phyloP scores from a whole-genome alignment of 2,113 vertebrate genomes.

The Ptyas mucosa region DNA sequence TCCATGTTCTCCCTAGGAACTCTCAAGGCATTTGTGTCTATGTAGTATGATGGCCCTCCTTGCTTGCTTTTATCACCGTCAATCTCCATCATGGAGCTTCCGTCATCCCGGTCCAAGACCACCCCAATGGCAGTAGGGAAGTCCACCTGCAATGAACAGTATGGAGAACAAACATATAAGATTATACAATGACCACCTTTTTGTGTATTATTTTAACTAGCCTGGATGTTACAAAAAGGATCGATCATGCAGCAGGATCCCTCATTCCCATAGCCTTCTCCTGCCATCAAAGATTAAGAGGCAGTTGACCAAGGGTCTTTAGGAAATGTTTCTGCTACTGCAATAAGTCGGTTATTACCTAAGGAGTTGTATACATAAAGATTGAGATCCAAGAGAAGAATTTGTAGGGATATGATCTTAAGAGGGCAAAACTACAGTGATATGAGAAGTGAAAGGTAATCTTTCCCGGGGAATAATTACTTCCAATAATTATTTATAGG shows the following conservation, averaged over 20 bases:
- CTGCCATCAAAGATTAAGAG: not conserved
- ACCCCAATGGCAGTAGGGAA: conserved; percentile 96
- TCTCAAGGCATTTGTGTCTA: conserved; percentile 94
- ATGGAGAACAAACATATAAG: not conserved
- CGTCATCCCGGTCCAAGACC: conserved; percentile 92
- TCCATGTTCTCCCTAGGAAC: conserved; percentile 96
- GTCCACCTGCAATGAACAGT: conserved; percentile 80
- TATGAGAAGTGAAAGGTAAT: not conserved
- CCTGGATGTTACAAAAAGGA: not conserved
- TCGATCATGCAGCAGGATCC: not conserved
- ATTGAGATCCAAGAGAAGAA: not conserved
- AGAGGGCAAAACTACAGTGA: not conserved
- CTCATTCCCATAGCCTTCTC: too few species aligned
- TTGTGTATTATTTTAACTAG: accelerated
- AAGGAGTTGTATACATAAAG: not conserved
- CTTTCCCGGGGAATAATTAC: not conserved
- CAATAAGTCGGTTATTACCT: not conserved
- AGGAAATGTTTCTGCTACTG: not conserved
- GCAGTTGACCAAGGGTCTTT: not conserved
- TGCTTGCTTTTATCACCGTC: conserved; percentile 94
- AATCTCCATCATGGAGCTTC: conserved; percentile 91
- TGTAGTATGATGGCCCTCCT: conserved; percentile 90
- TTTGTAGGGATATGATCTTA: not conserved
- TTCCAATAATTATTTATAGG: not conserved
- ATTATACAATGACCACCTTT: not conserved